Evolutionary conservation across 2,888 invertebrate species (phyloP), one percentile per base, ranked within the genome.

Genomic region (Sturmia bella): DNA sequence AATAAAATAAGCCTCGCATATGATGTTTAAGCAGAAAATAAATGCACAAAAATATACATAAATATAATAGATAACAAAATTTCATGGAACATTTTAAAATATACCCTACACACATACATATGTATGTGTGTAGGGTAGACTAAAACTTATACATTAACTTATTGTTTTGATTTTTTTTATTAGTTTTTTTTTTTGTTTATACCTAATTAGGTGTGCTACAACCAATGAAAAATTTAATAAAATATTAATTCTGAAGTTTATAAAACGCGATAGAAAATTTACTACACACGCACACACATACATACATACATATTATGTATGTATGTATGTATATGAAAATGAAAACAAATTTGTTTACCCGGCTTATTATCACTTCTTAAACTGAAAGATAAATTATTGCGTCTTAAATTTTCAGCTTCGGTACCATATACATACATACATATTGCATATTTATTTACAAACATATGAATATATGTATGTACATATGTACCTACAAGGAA

Each of bases 381-480:
- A 43, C 9, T 32, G 21, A 5, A 45, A 13, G 3, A 1, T 3
- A 24, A 24, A 43, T 32, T 45, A 69, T 39, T 76, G 61, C 76
- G 76, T 63, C 61, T 69, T 69, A 45, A 76, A 21, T 43, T 54
- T 52, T 41, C n/a, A 15, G 21, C 17, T 15, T 48, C n/a, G n/a
- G 12, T 15, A 7, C 4, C 17, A 27, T 9, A 64, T 15, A 11
- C 24, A 24, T 24, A 1, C 7, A 6, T 32, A 32, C 32, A 32
- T 6, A 32, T 7, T 32, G 9, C 27, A 27, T 32, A 32, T 6
- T 5, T 32, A 32, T 32, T 5, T 32, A 32, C 7, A 32, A 9
- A 7, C 32, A 32, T 32, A 32, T 32, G 7, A 1, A 7, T 7
- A 32, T 27, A 5, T 7, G 9, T 32, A 7, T 32, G 32, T 32